Conservation (phyloP, 2,113 vertebrate genomes). For the Tachycineta bicolor region DNA sequence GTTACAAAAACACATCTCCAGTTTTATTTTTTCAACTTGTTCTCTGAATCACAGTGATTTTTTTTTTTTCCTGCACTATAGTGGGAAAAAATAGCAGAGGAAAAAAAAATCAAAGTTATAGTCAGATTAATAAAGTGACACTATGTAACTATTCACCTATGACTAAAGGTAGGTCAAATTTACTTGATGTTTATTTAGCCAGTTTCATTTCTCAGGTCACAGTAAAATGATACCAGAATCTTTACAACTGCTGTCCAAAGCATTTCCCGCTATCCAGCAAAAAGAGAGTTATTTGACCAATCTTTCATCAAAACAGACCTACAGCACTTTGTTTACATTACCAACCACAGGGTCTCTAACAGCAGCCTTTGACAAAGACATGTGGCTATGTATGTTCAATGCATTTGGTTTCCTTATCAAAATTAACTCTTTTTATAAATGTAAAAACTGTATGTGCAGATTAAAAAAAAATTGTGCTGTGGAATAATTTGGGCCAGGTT, state of each 20-base stretch:
- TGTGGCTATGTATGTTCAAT: constrained; percentile 13
- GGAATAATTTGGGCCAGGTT: background rate
- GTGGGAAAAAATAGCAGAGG: background rate
- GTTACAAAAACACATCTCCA: no score
- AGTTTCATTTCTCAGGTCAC: constrained; percentile 57
- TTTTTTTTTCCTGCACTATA: background rate
- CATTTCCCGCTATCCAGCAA: constrained; percentile 35
- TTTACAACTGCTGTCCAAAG: constrained; percentile 59
- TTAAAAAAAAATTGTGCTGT: background rate
- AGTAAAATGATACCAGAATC: constrained; percentile 78
- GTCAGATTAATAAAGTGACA: constrained; percentile 4
- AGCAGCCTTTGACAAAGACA: constrained; percentile 64
- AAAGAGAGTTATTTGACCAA: constrained; percentile 73
- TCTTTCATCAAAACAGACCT: constrained; percentile 82
- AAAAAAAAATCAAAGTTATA: background rate
- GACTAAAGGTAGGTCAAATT: constrained; percentile 17
- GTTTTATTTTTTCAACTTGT: background rate
- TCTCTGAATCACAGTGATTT: background rate
- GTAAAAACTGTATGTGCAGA: background rate
- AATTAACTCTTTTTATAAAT: background rate
- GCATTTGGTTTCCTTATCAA: constrained; percentile 33
- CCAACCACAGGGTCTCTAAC: constrained; percentile 61
- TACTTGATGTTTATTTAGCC: constrained; percentile 49
- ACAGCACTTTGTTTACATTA: constrained; percentile 89
- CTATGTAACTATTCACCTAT: background rate